These are phyloP conservation scores for Strigops habroptila DNA, from an alignment of 2,113 vertebrate genomes.

Conservation along the genomic window DNA sequence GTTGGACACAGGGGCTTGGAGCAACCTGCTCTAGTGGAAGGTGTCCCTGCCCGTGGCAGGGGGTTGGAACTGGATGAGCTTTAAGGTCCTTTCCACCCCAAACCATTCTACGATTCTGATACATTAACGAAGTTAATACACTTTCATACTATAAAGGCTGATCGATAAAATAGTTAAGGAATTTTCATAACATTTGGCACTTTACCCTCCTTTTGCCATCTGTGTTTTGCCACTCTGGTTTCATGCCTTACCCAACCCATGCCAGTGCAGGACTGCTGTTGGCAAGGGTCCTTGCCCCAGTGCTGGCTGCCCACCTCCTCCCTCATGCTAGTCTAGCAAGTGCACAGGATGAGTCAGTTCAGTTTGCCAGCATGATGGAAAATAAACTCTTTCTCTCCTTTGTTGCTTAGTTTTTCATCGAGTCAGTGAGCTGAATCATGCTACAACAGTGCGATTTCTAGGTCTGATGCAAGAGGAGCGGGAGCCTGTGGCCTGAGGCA, in stretches of 20 bases:
- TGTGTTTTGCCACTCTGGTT: background rate
- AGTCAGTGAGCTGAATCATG: conserved; percentile 11
- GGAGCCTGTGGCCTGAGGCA: background rate
- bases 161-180: background rate
- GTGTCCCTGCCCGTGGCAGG: background rate
- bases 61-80: background rate
- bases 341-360: background rate
- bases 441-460: rapidly evolving
- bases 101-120: background rate
- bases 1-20: background rate
- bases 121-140: background rate
- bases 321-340: background rate
- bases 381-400: background rate
- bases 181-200: background rate
- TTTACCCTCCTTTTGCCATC: background rate
- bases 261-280: rapidly evolving
- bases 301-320: background rate
- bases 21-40: background rate
- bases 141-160: background rate
- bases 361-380: background rate
- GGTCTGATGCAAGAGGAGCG: background rate
- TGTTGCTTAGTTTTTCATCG: background rate
- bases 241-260: rapidly evolving
- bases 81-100: background rate
- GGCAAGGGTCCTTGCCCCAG: background rate